A percentile compares a stretch with the other conserved stretches of the same genome.
Conservation (phyloP, 2,797 vertebrate genomes). For the Tapera naevia region DNA sequence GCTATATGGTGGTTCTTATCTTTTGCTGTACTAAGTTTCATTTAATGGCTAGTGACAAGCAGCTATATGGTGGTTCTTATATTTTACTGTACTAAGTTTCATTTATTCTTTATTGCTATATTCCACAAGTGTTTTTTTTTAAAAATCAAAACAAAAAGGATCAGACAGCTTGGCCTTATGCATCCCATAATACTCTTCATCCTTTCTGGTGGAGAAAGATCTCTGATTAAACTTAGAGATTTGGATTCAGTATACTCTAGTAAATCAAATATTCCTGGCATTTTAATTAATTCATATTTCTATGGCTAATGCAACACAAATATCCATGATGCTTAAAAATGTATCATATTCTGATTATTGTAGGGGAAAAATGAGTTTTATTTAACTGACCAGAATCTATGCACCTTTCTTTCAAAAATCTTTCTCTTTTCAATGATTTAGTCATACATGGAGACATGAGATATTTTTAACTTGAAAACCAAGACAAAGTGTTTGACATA, state of each 20-base stretch:
- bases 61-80: background rate
- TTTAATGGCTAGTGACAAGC: background rate
- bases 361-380: background rate
- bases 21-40: background rate
- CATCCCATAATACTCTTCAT: background rate
- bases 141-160: background rate
- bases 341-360: background rate
- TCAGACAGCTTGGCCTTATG: background rate
- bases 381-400: background rate
- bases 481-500: background rate
- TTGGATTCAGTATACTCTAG: background rate
- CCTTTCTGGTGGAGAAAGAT: background rate
- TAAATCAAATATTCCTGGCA: constrained; percentile 1
- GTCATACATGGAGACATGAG: background rate
- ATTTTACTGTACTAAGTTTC: background rate
- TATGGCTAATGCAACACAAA: constrained; percentile 24
- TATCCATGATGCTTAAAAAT: constrained; percentile 1
- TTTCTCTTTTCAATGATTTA: background rate
- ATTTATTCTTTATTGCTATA: background rate
- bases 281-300: constrained; percentile 40
- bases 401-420: background rate
- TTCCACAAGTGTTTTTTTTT: background rate
- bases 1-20: background rate
- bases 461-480: background rate
- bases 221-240: constrained; percentile 26